Base-by-base conservation (phyloP, 2,113 vertebrate species). In the Lophius piscatorius region DNA sequence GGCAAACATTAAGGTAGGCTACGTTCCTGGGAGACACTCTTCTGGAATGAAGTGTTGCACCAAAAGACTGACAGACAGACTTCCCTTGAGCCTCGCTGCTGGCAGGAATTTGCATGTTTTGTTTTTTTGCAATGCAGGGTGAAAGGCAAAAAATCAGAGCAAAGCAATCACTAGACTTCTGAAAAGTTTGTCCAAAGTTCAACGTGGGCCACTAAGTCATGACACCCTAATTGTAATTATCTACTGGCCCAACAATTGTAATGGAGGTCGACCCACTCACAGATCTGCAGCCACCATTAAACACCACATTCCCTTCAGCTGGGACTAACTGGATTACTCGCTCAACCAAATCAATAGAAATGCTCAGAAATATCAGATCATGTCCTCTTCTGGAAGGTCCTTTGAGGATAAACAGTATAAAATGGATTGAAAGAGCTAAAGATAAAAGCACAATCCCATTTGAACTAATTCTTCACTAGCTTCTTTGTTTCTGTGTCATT, bases 301-400 rank as follows among this genome's bases (percentile, higher is more conserved):
- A 63, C 62, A 26, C 28, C 4, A 26, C 8, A 6, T 40, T 47
- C 40, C 28, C 16, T 33, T 41, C 40, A 38, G 20, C 57, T 33
- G 60, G 50, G 65, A 64, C 55, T 39, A 59, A 80, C 31, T 20
- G 63, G 48, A 78, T 78, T 68, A 83, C 38, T 51, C 21, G 6
- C 58, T 45, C 66, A n/a, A 38, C 51, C 20, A 54, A 59, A 83
- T 85, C 82, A 76, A 83, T 73, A 85, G 35, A 58, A 20, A 49
- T 52, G 57, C 57, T 46, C 51, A 34, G 46, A 70, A 75, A 75
- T 52, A 67, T 57, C 70, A 52, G 52, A 40, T 51, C 59, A 44
- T 65, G 69, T 82, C 33, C 41, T 57, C 66, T 13, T 34, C 31
- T 48, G 51, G 41, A 58, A 60, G 10, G 51, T 62, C 59, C 62